phyloP scores from a whole-genome alignment of 64 coral and sea anemone species.

The Montipora capricornis region DNA sequence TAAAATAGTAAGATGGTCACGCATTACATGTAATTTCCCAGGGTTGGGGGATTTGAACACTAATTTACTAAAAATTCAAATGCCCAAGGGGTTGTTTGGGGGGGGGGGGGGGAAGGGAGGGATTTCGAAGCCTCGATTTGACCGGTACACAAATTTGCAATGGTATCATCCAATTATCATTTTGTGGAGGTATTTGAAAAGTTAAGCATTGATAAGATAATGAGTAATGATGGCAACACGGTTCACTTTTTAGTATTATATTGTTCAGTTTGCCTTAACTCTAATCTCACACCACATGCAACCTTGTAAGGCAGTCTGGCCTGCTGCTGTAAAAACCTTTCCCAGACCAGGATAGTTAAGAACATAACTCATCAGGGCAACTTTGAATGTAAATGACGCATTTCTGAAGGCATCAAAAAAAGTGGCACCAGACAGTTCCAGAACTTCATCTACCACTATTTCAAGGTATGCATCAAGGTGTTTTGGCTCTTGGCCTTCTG shows the following conservation, averaged over 20 bases:
- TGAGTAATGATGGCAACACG: constrained; percentile 11
- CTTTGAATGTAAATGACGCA: background rate
- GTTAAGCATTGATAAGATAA: background rate
- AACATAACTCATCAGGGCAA: background rate
- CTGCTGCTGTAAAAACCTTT: background rate
- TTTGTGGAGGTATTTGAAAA: background rate
- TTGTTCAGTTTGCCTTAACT: background rate
- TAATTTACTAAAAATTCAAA: background rate
- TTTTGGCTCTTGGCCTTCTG: background rate
- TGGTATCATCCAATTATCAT: too few species aligned
- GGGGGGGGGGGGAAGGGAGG: background rate
- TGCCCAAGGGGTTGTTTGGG: background rate
- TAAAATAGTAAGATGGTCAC: too few species aligned
- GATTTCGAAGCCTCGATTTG: background rate
- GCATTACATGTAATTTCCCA: too few species aligned
- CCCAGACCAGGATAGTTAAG: constrained; percentile 3
- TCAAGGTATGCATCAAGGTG: background rate
- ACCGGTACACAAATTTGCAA: background rate
- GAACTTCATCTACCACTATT: constrained; percentile 16
- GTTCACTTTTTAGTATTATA: constrained; percentile 12
- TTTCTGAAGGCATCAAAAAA: constrained; percentile 16
- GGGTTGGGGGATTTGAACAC: too few species aligned
- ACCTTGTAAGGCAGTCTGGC: background rate
- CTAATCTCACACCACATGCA: constrained; percentile 42
- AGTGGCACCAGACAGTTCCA: background rate